Evolutionary conservation across 2,113 vertebrate species (phyloP).

Genomic region (Mirounga angustirostris): DNA sequence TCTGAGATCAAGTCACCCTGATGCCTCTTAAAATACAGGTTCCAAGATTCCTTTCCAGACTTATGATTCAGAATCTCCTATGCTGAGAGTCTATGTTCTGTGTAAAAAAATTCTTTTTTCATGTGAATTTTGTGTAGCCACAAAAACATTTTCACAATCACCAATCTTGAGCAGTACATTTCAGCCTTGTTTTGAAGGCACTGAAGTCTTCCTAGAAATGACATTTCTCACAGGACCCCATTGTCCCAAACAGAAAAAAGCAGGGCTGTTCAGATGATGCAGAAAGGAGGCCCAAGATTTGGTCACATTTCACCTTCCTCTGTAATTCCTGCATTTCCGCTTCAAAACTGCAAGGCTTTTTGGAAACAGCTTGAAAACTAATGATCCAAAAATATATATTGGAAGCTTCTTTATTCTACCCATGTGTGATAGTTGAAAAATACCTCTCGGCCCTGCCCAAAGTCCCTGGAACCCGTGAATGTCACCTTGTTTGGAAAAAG

Average conservation of each 20-base stretch:
- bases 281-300: too few species aligned
- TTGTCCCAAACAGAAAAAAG: background rate
- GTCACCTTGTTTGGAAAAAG: background rate
- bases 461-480: background rate
- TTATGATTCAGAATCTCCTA: background rate
- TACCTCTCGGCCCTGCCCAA: rapidly evolving
- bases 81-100: background rate
- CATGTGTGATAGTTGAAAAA: background rate
- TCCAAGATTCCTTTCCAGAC: background rate
- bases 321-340: background rate
- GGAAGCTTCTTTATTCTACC: background rate
- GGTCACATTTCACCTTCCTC: background rate
- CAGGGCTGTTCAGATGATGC: background rate
- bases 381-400: background rate
- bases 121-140: background rate
- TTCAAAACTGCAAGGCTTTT: background rate
- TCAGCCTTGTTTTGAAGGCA: background rate
- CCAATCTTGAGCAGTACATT: background rate
- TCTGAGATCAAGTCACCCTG: background rate
- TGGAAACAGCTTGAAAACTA: background rate
- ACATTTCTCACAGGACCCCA: background rate
- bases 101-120: background rate
- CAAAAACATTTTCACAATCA: background rate
- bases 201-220: background rate
- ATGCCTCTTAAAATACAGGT: background rate